Conservation (phyloP, 1,140 invertebrate genomes). For the Holotrichia oblita region DNA sequence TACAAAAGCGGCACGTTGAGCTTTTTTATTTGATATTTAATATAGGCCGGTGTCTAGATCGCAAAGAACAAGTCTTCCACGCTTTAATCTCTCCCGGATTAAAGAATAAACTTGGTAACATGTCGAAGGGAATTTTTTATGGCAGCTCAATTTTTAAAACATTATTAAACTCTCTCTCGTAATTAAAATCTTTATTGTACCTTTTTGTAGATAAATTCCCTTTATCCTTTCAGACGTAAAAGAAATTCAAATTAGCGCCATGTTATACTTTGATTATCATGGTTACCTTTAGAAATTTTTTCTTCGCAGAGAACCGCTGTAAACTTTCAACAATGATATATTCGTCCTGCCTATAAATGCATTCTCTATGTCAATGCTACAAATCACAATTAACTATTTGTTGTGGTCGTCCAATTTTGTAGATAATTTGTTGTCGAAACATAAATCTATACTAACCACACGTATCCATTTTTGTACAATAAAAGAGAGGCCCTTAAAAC, state of each 20-base stretch:
- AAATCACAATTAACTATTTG: too few species aligned
- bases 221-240: neutral
- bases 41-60: slow-evolving; percentile 3
- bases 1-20: neutral
- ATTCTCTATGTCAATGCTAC: too few species aligned
- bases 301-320: too few species aligned
- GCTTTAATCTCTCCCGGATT: slow-evolving; percentile 17
- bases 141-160: slow-evolving; percentile 3
- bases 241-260: slow-evolving; percentile 24
- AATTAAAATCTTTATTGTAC: slow-evolving; percentile 23
- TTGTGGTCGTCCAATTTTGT: too few species aligned
- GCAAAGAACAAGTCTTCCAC: slow-evolving; percentile 8
- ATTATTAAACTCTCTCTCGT: neutral
- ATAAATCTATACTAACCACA: too few species aligned
- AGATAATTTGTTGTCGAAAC: too few species aligned
- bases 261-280: neutral
- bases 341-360: too few species aligned
- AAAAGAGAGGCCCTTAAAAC: neutral
- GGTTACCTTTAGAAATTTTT: too few species aligned
- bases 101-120: neutral
- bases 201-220: neutral
- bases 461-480: neutral
- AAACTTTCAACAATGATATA: too few species aligned
- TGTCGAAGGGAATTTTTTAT: neutral
- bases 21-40: slow-evolving; percentile 11